These are phyloP conservation scores for Andricus quercusramuli DNA, from an alignment of 2,888 invertebrate genomes.

Conservation along the genomic window DNA sequence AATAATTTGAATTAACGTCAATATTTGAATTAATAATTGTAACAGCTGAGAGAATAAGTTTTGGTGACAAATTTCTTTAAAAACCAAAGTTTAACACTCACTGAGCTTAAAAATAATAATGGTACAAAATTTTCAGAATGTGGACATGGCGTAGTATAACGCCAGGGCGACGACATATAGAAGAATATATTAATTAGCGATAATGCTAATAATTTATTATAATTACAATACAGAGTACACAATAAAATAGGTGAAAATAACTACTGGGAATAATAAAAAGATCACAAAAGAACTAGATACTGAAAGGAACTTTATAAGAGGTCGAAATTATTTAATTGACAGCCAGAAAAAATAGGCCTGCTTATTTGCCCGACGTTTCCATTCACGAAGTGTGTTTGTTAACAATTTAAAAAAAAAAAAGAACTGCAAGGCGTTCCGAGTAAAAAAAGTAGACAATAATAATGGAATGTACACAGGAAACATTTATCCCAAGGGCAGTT, in stretches of 20 bases:
- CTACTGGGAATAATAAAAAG: background rate
- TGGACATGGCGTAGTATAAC: no score
- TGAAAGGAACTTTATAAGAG: background rate
- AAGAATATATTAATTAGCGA: background rate
- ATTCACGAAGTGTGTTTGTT: background rate
- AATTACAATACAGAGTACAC: background rate
- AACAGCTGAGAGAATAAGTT: no score
- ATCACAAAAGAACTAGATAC: background rate
- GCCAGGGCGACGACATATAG: background rate
- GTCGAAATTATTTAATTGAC: slow-evolving; percentile 4
- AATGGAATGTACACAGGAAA: background rate
- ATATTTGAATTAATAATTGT: no score
- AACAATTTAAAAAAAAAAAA: background rate
- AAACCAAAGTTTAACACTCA: no score
- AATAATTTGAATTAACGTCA: no score
- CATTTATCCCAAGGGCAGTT: background rate
- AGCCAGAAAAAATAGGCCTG: background rate
- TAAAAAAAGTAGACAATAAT: background rate
- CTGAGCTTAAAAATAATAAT: no score
- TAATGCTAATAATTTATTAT: background rate
- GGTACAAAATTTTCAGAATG: no score
- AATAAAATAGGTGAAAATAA: background rate
- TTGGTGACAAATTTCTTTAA: no score
- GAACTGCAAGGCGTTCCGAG: background rate
- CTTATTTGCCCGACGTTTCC: slow-evolving; percentile 32